These are phyloP conservation scores for Callyntrura guangdongensis DNA, from an alignment of 2,888 invertebrate species.

Conservation along the genomic window DNA sequence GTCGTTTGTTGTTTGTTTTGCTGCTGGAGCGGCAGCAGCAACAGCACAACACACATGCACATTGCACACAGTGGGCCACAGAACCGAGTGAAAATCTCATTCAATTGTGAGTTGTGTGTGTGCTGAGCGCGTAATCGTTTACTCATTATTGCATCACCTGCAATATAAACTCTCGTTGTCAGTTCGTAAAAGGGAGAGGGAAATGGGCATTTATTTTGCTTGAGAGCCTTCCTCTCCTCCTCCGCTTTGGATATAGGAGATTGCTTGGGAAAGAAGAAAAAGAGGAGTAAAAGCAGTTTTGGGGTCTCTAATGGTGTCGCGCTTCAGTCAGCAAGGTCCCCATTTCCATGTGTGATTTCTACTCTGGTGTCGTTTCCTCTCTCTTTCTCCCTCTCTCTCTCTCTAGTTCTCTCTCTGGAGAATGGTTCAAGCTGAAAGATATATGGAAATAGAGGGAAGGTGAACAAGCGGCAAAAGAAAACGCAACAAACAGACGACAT, in stretches of 20 bases:
- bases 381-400: no score
- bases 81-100: conserved; percentile 69
- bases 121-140: conserved; percentile 74
- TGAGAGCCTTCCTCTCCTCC: conserved; percentile 38
- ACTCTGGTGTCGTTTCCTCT: not conserved
- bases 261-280: conserved; percentile 58
- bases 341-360: conserved; percentile 58
- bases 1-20: conserved; percentile 46
- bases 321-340: conserved; percentile 76
- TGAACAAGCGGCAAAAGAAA: not conserved
- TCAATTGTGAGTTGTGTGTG: conserved; percentile 67
- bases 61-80: not conserved
- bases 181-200: conserved; percentile 67
- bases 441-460: conserved; percentile 70
- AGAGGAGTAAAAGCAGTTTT: conserved; percentile 49
- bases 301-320: conserved; percentile 74
- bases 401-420: conserved; percentile 55
- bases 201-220: conserved; percentile 75
- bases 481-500: not conserved
- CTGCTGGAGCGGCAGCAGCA: not conserved
- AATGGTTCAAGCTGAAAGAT: conserved; percentile 64
- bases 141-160: conserved; percentile 78
- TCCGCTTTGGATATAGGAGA: conserved; percentile 18
- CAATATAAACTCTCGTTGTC: conserved; percentile 75
- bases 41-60: no score